These are phyloP conservation scores for Digitonthophagus gazella DNA, from an alignment of 2,888 invertebrate genomes.

Conservation along the genomic window DNA sequence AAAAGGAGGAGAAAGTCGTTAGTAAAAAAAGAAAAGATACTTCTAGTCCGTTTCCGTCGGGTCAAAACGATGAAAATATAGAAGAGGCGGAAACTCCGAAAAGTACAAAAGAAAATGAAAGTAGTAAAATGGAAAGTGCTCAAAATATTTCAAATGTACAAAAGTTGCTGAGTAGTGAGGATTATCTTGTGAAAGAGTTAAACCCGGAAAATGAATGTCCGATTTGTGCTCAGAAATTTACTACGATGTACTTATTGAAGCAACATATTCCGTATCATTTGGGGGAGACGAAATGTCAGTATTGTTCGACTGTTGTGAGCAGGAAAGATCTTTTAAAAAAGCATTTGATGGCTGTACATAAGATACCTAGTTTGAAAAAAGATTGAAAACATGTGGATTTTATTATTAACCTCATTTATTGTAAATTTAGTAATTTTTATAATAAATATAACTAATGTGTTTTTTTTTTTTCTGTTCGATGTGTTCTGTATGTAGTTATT, in stretches of 20 bases:
- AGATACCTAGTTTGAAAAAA: too few species aligned
- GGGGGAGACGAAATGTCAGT: slow-evolving; percentile 53
- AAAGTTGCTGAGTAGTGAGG: slow-evolving; percentile 11
- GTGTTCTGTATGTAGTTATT: too few species aligned
- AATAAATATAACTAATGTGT: too few species aligned
- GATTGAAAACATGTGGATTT: too few species aligned
- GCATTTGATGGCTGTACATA: slow-evolving; percentile 35
- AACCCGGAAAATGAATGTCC: slow-evolving; percentile 28
- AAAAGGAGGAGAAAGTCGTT: not conserved
- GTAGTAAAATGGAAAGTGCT: not conserved
- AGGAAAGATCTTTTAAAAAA: slow-evolving; percentile 44
- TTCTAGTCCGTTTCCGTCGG: not conserved
- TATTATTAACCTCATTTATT: too few species aligned
- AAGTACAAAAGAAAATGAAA: not conserved
- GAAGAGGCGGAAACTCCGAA: not conserved
- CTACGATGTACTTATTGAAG: slow-evolving; percentile 40
- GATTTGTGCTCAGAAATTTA: slow-evolving; percentile 24
- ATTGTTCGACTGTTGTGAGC: slow-evolving; percentile 54
- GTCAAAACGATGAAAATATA: not conserved
- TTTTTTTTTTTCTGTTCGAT: too few species aligned
- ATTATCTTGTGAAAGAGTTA: slow-evolving; percentile 22
- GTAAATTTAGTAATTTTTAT: too few species aligned
- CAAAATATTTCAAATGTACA: not conserved
- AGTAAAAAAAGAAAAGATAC: not conserved
- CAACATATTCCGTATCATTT: slow-evolving; percentile 55